These are phyloP conservation scores for Melanotaenia boesemani DNA, from an alignment of 2,797 vertebrate species.

Conservation along the genomic window DNA sequence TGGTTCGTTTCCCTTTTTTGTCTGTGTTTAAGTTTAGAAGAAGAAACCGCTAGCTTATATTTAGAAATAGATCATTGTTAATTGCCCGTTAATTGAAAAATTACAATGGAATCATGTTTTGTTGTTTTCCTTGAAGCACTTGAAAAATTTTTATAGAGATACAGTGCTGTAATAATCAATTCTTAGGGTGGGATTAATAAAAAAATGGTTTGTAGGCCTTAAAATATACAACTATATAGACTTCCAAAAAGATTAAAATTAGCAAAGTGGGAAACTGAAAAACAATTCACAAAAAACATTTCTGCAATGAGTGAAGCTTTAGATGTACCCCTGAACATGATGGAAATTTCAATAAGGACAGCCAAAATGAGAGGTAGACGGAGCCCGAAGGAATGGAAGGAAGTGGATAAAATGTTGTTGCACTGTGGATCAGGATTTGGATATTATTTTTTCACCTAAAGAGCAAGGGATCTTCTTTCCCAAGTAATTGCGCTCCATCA, in stretches of 20 bases:
- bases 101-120: background rate
- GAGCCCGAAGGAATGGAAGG: slow-evolving; percentile 33
- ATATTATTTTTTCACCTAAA: slow-evolving; percentile 42
- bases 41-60: no score
- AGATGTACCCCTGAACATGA: background rate
- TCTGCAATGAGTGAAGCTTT: background rate
- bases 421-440: slow-evolving; percentile 55
- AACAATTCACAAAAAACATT: no score
- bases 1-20: no score
- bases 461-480: slow-evolving; percentile 63
- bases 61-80: no score
- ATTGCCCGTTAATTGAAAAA: no score
- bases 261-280: no score
- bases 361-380: no score
- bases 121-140: no score
- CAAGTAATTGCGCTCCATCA: slow-evolving; percentile 78
- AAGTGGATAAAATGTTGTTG: slow-evolving; percentile 49
- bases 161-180: no score
- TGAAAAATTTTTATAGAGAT: no score
- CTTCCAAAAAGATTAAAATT: no score
- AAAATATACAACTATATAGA: background rate
- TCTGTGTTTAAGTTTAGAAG: no score
- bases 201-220: background rate
- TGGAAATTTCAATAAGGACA: background rate
- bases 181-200: background rate